Percentiles rank a stretch among this genome's conserved stretches.
Evolutionary conservation across 2,113 vertebrate species (phyloP).

Genomic region (Sturnus vulgaris): DNA sequence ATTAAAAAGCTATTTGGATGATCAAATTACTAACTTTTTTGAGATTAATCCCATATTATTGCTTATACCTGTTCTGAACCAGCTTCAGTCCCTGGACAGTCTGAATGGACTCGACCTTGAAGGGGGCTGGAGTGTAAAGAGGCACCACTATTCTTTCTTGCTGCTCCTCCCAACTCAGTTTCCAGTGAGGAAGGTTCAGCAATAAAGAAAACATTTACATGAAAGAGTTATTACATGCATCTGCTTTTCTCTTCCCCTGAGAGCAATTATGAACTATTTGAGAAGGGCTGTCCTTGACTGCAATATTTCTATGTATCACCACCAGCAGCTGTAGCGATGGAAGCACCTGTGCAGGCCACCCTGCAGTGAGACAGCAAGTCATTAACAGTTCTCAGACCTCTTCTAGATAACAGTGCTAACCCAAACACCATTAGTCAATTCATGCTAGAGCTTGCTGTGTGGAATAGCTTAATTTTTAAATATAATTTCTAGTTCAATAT

Average conservation of each 20-base stretch:
- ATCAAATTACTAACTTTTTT: neutral
- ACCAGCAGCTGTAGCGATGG: neutral
- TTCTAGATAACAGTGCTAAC: neutral
- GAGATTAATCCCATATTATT: neutral
- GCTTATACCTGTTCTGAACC: neutral
- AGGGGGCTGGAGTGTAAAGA: neutral
- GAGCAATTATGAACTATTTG: neutral
- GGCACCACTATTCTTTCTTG: neutral
- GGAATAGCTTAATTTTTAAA: neutral
- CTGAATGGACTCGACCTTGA: neutral
- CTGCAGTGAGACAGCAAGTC: neutral
- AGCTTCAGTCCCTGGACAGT: neutral
- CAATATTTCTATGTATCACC: neutral
- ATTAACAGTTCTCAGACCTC: neutral
- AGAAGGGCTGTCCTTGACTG: slow-evolving; percentile 5
- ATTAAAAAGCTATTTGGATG: neutral
- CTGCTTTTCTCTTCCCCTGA: neutral
- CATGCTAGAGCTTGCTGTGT: neutral
- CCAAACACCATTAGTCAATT: neutral
- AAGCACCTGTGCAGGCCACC: neutral
- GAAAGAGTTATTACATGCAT: neutral
- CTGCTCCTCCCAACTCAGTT: neutral
- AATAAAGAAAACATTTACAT: neutral
- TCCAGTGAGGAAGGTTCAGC: neutral
- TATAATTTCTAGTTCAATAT: neutral